Base-by-base conservation (phyloP, 30 jellyfish, hydroid and myxozoan species). In the Clytia hemisphaerica region DNA sequence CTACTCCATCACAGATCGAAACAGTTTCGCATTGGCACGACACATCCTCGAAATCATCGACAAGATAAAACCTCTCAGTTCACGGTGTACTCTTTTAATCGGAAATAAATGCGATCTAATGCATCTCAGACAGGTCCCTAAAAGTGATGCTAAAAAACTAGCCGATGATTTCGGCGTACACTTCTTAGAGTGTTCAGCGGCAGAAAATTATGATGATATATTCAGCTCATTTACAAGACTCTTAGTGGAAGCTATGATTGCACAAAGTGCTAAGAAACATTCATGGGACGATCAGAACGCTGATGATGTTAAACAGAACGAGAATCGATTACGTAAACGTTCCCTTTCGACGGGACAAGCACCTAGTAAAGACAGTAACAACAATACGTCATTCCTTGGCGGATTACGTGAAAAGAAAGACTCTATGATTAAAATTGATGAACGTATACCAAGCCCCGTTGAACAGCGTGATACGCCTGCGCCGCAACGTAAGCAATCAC, bases 131-230 rank as follows among this genome's bases (percentile, higher is more conserved):
- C 78, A 75, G 30, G 95, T 84, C 30, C 16, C 84, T 61, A 32
- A 69, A 47, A 60, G 68, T 35, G 95, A 84, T 46, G 95, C 93
- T 1, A 76, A 76, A 77, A 55, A 83, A 40, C 78, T 84, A 0
- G 91, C 95, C 40, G 35, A 60, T 80, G 75, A 75, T 49, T 84
- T 51, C 58, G 90, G 92, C 34, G 87, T 77, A 16, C 80, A 88
- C 7, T 84, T 67, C 47, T 51, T 53, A 75, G 95, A 84, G 71
- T 72, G 80, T 71, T 84, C 95, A 64, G 95, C 95, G 33, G 79
- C 95, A 45, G 93, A 72, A 72, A 33, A 72, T 58, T 84, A 61
- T 70, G 95, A 84, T 44, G 77, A 84, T 26, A 81, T 84, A 16
- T 69, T 67, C 58, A 65, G 76, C 40, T 67, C 95, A 2, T 34